phyloP scores from a whole-genome alignment of 2,797 vertebrate genomes.

The Onychomys leucogaster region DNA sequence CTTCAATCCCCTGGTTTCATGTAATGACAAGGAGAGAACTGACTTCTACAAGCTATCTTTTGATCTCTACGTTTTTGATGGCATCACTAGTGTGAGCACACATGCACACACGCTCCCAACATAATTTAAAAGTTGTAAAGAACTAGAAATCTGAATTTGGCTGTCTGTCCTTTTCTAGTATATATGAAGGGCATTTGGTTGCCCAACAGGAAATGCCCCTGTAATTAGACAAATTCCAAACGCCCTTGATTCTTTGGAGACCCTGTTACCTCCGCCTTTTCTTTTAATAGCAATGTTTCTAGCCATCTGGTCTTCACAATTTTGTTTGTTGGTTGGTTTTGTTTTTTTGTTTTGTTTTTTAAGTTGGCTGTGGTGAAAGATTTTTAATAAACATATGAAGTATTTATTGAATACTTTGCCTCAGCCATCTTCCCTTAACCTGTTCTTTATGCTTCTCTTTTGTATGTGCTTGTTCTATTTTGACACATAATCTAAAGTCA shows the following conservation, averaged over 20 bases:
- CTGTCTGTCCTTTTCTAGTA: neutral
- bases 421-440: neutral
- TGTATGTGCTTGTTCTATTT: neutral
- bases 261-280: neutral
- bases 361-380: neutral
- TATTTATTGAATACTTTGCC: conserved; percentile 30
- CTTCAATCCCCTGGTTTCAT: neutral
- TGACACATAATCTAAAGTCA: conserved; percentile 34
- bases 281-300: conserved; percentile 32
- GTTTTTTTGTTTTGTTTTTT: neutral
- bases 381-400: conserved; percentile 25
- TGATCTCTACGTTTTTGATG: neutral
- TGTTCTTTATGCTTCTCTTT: neutral
- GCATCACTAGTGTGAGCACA: too few species aligned
- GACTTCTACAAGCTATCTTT: neutral
- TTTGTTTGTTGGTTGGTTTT: too few species aligned
- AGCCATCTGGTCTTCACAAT: neutral
- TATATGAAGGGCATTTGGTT: neutral
- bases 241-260: neutral
- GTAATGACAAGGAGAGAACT: neutral
- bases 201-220: neutral
- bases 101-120: neutral
- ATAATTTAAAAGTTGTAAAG: neutral
- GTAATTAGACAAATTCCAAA: conserved; percentile 46
- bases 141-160: neutral